Base-by-base conservation (phyloP, 2,797 vertebrate species). In the Sebastes variabilis region DNA sequence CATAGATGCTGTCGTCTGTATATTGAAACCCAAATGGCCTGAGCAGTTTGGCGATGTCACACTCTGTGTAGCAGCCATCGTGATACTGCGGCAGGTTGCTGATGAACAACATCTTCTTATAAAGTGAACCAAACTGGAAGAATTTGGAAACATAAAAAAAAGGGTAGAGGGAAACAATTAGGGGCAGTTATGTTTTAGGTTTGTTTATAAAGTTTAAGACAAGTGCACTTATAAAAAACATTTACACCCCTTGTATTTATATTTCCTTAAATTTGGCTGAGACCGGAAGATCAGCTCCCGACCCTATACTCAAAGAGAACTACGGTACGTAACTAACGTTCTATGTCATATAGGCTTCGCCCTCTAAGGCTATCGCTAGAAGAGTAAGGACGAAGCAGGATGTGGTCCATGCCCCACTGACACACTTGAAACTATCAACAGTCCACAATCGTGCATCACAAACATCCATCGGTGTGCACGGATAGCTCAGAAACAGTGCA, bases 21-120 rank as follows among this genome's bases (percentile, higher is more conserved):
- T 84, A 22, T 0, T 54, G 1, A 22, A 90, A 91, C 4, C 91
- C 87, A 14, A 77, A 87, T 0, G 22, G 82, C 2, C 2, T 0
- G 6, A 94, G 67, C 5, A 87, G 9, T 0, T 56, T 0, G 16
- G 27, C 76, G 0, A 94, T 0, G 5, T 94, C 83, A 0, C 49
- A 4, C 72, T 92, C 86, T 0, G 77, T 83, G 81, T 94, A 93
- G 64, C 25, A 6, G 34, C 49, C 10, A 0, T 66, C 4, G 0
- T 1, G 0, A 4, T 72, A 65, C 4, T 1, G 0, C 0, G 93
- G 93, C 25, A 94, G 75, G 56, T 84, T 32, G 8, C 30, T 70
- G 4, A 94, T 65, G 4, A 87, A 1, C 42, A 94, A 0, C 27
- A 46, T 2, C 4, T 4, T 82, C 3, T 2, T n/a, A 4, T 1